phyloP scores from a whole-genome alignment of 2,113 vertebrate genomes.

The Erythrolamprus reginae region DNA sequence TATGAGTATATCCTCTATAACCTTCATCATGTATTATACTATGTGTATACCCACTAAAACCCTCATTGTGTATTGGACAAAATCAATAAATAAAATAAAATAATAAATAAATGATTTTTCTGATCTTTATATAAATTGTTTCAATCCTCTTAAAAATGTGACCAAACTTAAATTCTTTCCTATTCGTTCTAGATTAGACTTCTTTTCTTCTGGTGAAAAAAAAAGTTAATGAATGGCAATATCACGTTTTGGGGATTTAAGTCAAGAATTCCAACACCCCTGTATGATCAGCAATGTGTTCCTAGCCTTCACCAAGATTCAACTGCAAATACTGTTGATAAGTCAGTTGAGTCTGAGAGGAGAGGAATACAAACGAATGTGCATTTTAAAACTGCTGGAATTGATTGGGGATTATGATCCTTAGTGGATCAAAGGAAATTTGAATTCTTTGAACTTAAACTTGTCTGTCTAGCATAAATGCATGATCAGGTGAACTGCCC shows the following conservation, averaged over 20 bases:
- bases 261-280: background rate
- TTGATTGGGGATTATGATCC: conserved; percentile 31
- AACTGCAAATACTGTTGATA: conserved; percentile 17
- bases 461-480: background rate
- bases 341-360: background rate
- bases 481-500: conserved; percentile 10
- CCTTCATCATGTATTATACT: no score
- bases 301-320: background rate
- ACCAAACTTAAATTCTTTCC: background rate
- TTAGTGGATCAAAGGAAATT: conserved; percentile 29
- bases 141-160: background rate
- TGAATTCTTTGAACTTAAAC: conserved; percentile 26
- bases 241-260: background rate
- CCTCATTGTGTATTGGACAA: no score
- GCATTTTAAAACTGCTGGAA: conserved; percentile 21
- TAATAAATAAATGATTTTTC: background rate
- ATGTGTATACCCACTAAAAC: no score
- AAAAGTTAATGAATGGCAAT: background rate
- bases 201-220: background rate
- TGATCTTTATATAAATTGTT: background rate
- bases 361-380: conserved; percentile 24
- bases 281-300: background rate
- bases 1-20: no score
- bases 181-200: background rate
- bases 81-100: no score